Evolutionary conservation across 2,797 vertebrate species (phyloP).

Genomic region (Acridotheres tristis): DNA sequence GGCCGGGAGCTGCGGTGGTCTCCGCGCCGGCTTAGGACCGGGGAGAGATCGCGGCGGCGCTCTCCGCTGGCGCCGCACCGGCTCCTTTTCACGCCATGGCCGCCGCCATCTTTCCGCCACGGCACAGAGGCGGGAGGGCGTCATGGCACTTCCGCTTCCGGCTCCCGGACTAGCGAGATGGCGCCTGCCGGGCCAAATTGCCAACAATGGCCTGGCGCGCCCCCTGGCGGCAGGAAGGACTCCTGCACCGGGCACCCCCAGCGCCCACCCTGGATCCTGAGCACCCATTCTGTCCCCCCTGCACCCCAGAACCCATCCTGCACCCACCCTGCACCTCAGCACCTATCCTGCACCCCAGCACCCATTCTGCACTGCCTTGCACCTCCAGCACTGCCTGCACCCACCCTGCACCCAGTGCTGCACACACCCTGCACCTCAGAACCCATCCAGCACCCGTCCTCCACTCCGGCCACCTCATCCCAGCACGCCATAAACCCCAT

Average conservation of each 20-base stretch:
- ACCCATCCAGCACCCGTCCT: no score
- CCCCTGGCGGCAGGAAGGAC: background rate
- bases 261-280: background rate
- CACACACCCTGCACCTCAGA: no score
- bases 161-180: background rate
- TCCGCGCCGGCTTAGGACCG: no score
- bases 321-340: no score
- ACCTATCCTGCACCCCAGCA: accelerated
- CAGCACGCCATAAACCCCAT: background rate
- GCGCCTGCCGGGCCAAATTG: accelerated
- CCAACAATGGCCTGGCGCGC: accelerated
- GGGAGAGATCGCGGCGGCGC: background rate
- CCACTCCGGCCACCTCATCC: accelerated
- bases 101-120: constrained; percentile 40
- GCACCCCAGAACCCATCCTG: background rate
- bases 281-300: no score
- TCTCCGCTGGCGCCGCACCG: background rate
- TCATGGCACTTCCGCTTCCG: background rate
- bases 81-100: background rate
- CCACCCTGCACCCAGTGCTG: background rate
- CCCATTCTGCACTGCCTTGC: no score
- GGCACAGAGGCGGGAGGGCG: background rate
- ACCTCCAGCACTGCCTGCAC: no score
- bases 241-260: accelerated
- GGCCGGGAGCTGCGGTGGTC: accelerated